These are phyloP conservation scores for Athetis lepigone DNA, from an alignment of 2,888 invertebrate species.

Conservation along the genomic window DNA sequence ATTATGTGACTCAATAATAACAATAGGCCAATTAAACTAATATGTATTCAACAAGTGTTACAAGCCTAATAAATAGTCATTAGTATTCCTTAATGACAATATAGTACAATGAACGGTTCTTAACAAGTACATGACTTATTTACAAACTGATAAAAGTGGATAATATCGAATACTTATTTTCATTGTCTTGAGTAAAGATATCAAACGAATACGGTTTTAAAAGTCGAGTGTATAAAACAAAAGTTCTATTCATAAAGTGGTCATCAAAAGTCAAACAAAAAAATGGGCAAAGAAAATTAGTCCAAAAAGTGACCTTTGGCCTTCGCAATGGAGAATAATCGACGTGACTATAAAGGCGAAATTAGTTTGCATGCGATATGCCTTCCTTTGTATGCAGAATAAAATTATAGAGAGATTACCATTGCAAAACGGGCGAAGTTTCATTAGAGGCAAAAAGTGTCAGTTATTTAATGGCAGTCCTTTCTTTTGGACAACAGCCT, in stretches of 20 bases:
- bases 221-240: slow-evolving; percentile 15
- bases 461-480: slow-evolving; percentile 54
- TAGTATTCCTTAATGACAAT: slow-evolving; percentile 42
- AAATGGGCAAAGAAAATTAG: slow-evolving; percentile 31
- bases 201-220: neutral
- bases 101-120: slow-evolving; percentile 19
- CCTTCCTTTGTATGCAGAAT: slow-evolving; percentile 46
- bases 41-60: slow-evolving; percentile 46
- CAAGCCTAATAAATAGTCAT: slow-evolving; percentile 38
- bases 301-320: slow-evolving; percentile 21
- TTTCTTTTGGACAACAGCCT: slow-evolving; percentile 20
- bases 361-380: slow-evolving; percentile 31
- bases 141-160: slow-evolving; percentile 25
- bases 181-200: slow-evolving; percentile 6
- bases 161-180: slow-evolving; percentile 26
- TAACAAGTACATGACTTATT: slow-evolving; percentile 25
- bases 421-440: slow-evolving; percentile 56
- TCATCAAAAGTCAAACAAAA: slow-evolving; percentile 28
- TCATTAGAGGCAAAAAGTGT: slow-evolving; percentile 51
- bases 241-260: slow-evolving; percentile 1
- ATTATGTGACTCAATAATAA: slow-evolving; percentile 38
- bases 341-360: slow-evolving; percentile 32
- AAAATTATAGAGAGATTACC: slow-evolving; percentile 54
- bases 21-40: slow-evolving; percentile 34
- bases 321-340: slow-evolving; percentile 48